These are phyloP conservation scores for Entosphenus tridentatus DNA, from an alignment of 2,113 vertebrate genomes.

Conservation along the genomic window DNA sequence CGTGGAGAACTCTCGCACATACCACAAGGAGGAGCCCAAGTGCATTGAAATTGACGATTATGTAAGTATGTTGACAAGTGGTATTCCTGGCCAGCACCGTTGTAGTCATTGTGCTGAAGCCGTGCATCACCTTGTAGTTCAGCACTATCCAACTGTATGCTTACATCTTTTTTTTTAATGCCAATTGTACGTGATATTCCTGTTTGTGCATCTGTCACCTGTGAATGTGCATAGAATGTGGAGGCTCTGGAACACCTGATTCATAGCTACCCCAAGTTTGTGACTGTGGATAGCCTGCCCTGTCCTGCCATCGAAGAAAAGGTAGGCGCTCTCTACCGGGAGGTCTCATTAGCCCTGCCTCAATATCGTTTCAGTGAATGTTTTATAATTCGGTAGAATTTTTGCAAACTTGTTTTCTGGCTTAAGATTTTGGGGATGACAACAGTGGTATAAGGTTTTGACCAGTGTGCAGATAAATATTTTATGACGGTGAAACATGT, in stretches of 20 bases:
- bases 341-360: too few species aligned
- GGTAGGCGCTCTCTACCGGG: slow-evolving; percentile 15
- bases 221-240: slow-evolving; percentile 23
- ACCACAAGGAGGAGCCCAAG: slow-evolving; percentile 67
- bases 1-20: slow-evolving; percentile 64
- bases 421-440: not conserved
- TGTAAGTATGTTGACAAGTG: slow-evolving; percentile 15
- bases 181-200: not conserved
- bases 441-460: too few species aligned
- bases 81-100: not conserved
- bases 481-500: too few species aligned
- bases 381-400: too few species aligned
- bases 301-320: slow-evolving; percentile 41
- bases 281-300: slow-evolving; percentile 40
- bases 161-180: not conserved
- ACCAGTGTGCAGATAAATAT: too few species aligned
- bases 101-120: not conserved
- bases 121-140: not conserved
- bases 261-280: slow-evolving; percentile 50
- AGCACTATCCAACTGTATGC: not conserved
- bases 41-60: slow-evolving; percentile 50
- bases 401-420: not conserved
- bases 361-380: too few species aligned
- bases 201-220: not conserved
- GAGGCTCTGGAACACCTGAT: slow-evolving; percentile 63